These are phyloP conservation scores for Xenopus borealis DNA, from an alignment of 2,113 vertebrate species.

Conservation along the genomic window DNA sequence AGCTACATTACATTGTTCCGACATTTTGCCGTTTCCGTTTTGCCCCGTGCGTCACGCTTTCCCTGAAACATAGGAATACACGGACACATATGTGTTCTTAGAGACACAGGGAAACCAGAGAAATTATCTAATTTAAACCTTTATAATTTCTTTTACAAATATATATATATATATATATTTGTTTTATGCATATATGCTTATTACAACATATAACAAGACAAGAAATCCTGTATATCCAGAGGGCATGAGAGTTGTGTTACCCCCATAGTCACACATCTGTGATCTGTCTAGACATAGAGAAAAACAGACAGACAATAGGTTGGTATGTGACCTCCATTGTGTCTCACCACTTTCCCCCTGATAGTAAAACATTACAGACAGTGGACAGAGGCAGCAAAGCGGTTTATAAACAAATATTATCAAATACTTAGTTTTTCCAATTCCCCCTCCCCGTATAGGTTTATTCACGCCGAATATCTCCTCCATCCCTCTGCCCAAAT, in stretches of 20 bases:
- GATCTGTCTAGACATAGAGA: slow-evolving; percentile 32
- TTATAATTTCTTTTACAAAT: too few relatives aligned
- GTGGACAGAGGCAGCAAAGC: background rate
- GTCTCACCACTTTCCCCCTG: background rate
- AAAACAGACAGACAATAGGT: slow-evolving; percentile 3
- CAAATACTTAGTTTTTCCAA: background rate
- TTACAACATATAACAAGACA: too few relatives aligned
- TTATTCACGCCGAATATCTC: background rate
- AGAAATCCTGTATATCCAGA: slow-evolving; percentile 2
- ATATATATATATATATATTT: too few relatives aligned
- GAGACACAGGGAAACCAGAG: too few relatives aligned
- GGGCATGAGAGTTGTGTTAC: background rate
- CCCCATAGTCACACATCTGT: slow-evolving; percentile 33
- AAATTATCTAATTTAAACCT: too few relatives aligned
- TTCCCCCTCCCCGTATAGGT: background rate
- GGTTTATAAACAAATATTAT: slow-evolving; percentile 11
- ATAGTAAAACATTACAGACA: slow-evolving; percentile 17
- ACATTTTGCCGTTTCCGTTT: too few relatives aligned
- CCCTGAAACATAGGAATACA: too few relatives aligned
- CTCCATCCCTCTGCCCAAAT: slow-evolving; percentile 9
- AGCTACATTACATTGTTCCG: too few relatives aligned
- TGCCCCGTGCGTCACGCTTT: too few relatives aligned
- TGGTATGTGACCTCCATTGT: background rate
- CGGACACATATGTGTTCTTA: too few relatives aligned
- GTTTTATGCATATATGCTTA: too few relatives aligned